Conservation (phyloP, 1,140 invertebrate species). For the Hypsibius dujardini region DNA sequence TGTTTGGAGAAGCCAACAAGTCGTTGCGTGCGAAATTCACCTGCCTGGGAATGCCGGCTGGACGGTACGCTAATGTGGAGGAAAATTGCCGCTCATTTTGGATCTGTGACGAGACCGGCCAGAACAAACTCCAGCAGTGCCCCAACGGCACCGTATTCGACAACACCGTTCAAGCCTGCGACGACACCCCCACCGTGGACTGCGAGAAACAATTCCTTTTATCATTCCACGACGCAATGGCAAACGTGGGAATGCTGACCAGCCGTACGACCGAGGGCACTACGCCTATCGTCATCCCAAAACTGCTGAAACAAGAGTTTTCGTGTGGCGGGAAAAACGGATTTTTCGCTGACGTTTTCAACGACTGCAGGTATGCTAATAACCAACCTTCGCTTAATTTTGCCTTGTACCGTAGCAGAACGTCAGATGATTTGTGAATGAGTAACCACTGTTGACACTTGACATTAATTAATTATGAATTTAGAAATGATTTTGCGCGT, state of each 20-base stretch:
- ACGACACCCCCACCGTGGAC: neutral
- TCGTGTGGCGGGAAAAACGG: neutral
- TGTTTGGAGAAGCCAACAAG: no score
- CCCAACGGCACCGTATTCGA: neutral
- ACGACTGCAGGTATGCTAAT: neutral
- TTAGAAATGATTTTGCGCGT: no score
- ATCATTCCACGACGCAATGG: no score
- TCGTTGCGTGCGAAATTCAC: no score
- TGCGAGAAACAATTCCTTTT: neutral
- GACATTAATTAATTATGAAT: no score
- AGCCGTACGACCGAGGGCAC: neutral
- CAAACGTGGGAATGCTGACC: neutral
- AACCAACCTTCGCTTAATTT: no score
- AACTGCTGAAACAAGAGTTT: neutral
- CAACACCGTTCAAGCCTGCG: conserved; percentile 8
- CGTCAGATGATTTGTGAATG: no score
- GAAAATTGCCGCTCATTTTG: neutral
- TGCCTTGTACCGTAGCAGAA: no score
- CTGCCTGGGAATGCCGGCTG: neutral
- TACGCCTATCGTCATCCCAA: neutral
- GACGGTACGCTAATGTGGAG: neutral
- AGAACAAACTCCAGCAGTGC: neutral
- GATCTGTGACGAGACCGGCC: conserved; percentile 8
- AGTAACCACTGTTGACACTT: no score
- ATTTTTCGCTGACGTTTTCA: neutral